Evolutionary conservation across 2,113 vertebrate species (phyloP), one percentile per base, ranked within the genome.

Genomic region (Ifrita kowaldi): DNA sequence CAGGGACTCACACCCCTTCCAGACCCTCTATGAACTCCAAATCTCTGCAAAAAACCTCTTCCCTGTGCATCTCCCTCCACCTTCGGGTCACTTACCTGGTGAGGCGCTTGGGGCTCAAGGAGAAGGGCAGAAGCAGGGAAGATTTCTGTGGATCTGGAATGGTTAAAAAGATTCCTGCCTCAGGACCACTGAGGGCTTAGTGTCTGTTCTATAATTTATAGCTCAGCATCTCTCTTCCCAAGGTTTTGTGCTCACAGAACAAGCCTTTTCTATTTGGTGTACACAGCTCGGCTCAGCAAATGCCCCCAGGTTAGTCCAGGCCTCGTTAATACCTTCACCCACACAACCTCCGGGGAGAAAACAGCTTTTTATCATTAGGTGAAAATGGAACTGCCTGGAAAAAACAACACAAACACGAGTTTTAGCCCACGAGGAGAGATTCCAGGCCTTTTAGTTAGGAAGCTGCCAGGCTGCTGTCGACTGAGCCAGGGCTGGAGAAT

Each of bases 351-450:
- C 1, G 46, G 91, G 92, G 85, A 83, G 53, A 91, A 96, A 95
- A 96, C n/a, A 95, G 93, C 95, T 94, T 89, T 97, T 96, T 88
- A 93, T 95, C 94, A 57, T 84, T 70, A 84, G 92, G 81, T 95
- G 97, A 94, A 97, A 98, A 97, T 90, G 81, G 96, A 98, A 97
- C 97, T 94, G 94, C 92, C 95, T 96, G 95, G 96, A 97, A 97
- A 67, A 90, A 89, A 82, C 95, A 97, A 69, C 97, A 93, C 84
- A 90, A 97, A 95, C 92, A 63, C 3, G 94, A 87, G 89, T 1
- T 98, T 97, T 94, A 96, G 85, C 4, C n/a, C 80, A 94, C 4
- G 75, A 94, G 81, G 93, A 96, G 89, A 55, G 42, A 94, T 85
- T 92, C 94, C 95, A 90, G 93, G 93, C 90, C 89, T 92, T 95